Evolutionary conservation across 2,113 vertebrate genomes (phyloP), one percentile per base, ranked within the genome.

Genomic region (Chrysemys picta): DNA sequence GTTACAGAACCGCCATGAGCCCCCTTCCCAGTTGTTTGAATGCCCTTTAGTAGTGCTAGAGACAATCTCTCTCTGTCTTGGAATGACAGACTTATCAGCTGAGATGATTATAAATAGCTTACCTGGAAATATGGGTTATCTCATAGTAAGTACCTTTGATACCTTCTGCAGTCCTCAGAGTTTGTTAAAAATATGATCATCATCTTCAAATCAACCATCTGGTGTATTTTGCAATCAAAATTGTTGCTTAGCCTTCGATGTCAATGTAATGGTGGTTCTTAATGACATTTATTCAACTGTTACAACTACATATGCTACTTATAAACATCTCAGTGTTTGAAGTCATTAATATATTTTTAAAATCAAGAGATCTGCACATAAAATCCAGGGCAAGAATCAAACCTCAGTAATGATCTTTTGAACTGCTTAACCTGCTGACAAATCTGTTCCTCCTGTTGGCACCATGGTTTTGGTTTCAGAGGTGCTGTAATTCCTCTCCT

Each of bases 401-500:
- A 54, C 25, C 35, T 84, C 85, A 22, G 59, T 89, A 84, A 69
- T 85, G n/a, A 83, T 80, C 22, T 90, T 82, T n/a, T 72, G 50
- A 94, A n/a, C n/a, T 86, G 35, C 82, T 96, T 95, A 87, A 94
- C 47, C 69, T 90, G 50, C 69, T 90, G 85, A 80, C 87, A 93
- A 76, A 90, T 88, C 42, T 82, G 49, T 94, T 88, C 45, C 84
- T 80, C 42, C n/a, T 22, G 5, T 57, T 90, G 80, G 21, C 89
- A 93, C 62, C 19, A 14, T 86, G 80, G 79, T 72, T 89, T 69
- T 93, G 49, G 49, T 91, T 94, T 91, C 89, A 93, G 92, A 95
- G 45, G 79, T 91, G 53, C 91, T 97, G 94, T 87, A 95, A 1
- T 88, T 94, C 75, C 52, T 89, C 87, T 93, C 94, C 50, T 92